Base-by-base conservation (phyloP, 1,140 invertebrate genomes). In the Sinonovacula constricta region DNA sequence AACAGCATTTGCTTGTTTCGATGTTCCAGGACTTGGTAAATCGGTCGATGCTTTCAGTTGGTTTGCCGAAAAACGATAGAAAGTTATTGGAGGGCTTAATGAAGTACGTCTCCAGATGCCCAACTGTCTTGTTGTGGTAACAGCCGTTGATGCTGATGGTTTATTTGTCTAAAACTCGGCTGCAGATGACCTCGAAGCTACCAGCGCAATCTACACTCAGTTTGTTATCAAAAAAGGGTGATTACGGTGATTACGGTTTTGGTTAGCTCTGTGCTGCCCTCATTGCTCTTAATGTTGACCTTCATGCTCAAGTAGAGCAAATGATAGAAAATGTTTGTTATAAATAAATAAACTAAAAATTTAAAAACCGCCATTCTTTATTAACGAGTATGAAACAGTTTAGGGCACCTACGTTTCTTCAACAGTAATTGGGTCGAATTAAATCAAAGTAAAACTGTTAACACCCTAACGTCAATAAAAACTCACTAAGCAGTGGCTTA, bases 41-140 rank as follows among this genome's bases (percentile, higher is more conserved):
- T 22, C 79, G 62, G 81, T 82, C 69, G 68, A 93, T 67, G 82
- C 93, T 80, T 59, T 89, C 80, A 63, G 75, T 82, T 4, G 75
- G 39, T 91, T 0, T 72, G 28, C 85, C 84, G 30, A 80, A 79
- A 10, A 95, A 94, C 33, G 93, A 92, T 5, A 93, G 92, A 3
- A 94, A 94, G 88, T 98, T 97, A 86, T 97, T 96, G 86, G 92
- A 95, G 2, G 93, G 93, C 87, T 98, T 97, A 82, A 95, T 94
- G 92, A 97, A 96, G 45, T 94, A 95, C 78, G 95, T 95, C 79
- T 96, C 97, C 5, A 98, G 92, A 28, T 98, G 92, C 84, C 97
- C 97, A 24, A 94, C 94, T 0, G 95, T 92, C 87, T 95, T 96
- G 79, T 95, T 95, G 59, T 94, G 94, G 88, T 97, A 92, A 90